Percentiles rank a stretch among this genome's conserved stretches.
Evolutionary conservation across 2,113 vertebrate species (phyloP).

Genomic region (Hypomesus transpacificus): DNA sequence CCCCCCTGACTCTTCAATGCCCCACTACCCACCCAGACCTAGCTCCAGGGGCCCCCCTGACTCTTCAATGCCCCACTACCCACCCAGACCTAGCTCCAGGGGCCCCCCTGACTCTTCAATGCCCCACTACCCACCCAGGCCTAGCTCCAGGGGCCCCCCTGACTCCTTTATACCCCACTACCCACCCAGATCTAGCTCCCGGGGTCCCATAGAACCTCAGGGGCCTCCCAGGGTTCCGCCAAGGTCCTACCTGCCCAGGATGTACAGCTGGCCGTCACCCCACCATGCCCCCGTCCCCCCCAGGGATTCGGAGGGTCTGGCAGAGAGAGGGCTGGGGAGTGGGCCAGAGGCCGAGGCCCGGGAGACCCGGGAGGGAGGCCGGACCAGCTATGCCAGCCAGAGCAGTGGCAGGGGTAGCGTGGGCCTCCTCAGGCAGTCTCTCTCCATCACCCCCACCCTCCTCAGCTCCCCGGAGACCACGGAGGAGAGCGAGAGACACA

Average conservation of each 20-base stretch:
- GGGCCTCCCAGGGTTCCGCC: conserved; percentile 59
- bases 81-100: conserved; percentile 47
- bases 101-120: conserved; percentile 32
- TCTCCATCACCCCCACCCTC: conserved; percentile 74
- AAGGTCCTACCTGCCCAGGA: conserved; percentile 67
- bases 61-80: conserved; percentile 39
- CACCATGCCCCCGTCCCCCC: conserved; percentile 54
- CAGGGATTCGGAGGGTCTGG: conserved; percentile 50
- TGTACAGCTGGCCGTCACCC: conserved; percentile 74
- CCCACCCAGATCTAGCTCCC: conserved; percentile 47
- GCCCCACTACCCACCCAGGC: background rate
- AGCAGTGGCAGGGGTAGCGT: conserved; percentile 76
- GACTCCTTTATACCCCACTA: background rate
- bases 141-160: conserved; percentile 29
- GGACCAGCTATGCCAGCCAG: conserved; percentile 76
- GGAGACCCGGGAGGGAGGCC: conserved; percentile 58
- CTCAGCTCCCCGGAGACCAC: conserved; percentile 77
- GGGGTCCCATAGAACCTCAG: conserved; percentile 44
- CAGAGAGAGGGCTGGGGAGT: conserved; percentile 50
- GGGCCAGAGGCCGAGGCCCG: conserved; percentile 51
- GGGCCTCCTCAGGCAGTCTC: conserved; percentile 66
- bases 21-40: conserved; percentile 10
- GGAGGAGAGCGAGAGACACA: conserved; percentile 65
- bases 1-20: conserved; percentile 20
- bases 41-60: conserved; percentile 8